Conservation (phyloP, 2,888 invertebrate species). For the Morpho deidamia region DNA sequence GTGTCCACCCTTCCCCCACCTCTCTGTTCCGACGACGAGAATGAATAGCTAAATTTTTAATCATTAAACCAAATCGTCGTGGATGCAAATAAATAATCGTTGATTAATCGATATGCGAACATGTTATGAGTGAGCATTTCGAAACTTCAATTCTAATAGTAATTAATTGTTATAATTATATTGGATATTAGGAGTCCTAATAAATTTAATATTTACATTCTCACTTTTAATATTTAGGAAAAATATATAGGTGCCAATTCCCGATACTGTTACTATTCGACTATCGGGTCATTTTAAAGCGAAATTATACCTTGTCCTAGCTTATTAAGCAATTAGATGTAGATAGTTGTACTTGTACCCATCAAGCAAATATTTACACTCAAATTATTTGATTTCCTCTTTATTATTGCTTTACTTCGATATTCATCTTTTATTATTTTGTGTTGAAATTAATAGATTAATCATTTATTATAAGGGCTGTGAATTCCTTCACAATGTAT, state of each 20-base stretch:
- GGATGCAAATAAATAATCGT: slow-evolving; percentile 40
- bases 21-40: slow-evolving; percentile 85
- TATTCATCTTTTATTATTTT: too few species aligned
- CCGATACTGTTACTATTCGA: slow-evolving; percentile 53
- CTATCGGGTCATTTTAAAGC: slow-evolving; percentile 44
- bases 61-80: slow-evolving; percentile 21
- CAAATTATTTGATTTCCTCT: slow-evolving; percentile 41
- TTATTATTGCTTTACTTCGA: too few species aligned
- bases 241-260: slow-evolving; percentile 62
- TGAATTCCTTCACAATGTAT: slow-evolving; percentile 55
- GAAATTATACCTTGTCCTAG: slow-evolving; percentile 49
- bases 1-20: slow-evolving; percentile 88
- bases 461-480: slow-evolving; percentile 52
- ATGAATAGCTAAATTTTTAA: slow-evolving; percentile 53
- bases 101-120: slow-evolving; percentile 37
- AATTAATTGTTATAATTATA: slow-evolving; percentile 59
- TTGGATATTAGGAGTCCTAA: slow-evolving; percentile 51
- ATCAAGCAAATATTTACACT: slow-evolving; percentile 24
- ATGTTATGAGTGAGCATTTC: slow-evolving; percentile 42
- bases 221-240: slow-evolving; percentile 42
- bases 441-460: too few species aligned
- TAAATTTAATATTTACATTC: slow-evolving; percentile 55
- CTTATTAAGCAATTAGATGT: slow-evolving; percentile 57
- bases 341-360: slow-evolving; percentile 57
- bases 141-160: slow-evolving; percentile 52